A percentile compares a stretch with the other conserved stretches of the same genome.
Evolutionary conservation across 1,140 invertebrate species (phyloP).

Genomic region (Zelostemma sp.): DNA sequence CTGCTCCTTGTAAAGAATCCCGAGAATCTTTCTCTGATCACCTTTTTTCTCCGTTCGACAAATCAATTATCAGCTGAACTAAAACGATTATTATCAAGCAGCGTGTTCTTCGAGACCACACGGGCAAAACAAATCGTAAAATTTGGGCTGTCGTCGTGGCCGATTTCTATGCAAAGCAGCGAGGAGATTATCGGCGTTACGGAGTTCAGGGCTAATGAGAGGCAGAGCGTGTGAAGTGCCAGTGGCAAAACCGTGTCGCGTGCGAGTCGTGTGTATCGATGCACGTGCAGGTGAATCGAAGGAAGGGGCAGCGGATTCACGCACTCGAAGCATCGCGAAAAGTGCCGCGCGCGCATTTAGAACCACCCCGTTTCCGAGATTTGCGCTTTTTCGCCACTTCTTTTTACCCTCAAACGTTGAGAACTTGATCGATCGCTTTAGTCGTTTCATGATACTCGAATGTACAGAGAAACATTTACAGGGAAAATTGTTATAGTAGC

Average conservation of each 20-base stretch:
- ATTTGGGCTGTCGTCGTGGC: background rate
- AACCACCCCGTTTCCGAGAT: constrained; percentile 44
- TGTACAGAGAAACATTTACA: too few species aligned
- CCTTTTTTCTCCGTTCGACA: too few species aligned
- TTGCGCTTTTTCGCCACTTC: constrained; percentile 44
- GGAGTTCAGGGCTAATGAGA: constrained; percentile 14
- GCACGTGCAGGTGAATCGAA: constrained; percentile 33
- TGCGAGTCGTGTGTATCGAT: constrained; percentile 41
- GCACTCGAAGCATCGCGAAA: constrained; percentile 49
- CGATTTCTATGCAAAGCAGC: constrained; percentile 28
- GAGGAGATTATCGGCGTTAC: constrained; percentile 17
- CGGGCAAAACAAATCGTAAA: background rate
- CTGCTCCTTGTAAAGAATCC: constrained; percentile 34
- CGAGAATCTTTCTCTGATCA: too few species aligned
- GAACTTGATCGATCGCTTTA: too few species aligned
- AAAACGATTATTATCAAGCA: too few species aligned
- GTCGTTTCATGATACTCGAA: too few species aligned
- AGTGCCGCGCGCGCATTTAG: constrained; percentile 56
- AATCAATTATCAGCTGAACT: too few species aligned
- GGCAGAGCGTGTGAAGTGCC: constrained; percentile 25
- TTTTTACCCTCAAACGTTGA: constrained; percentile 21
- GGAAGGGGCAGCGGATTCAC: constrained; percentile 23
- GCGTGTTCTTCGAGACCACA: too few species aligned
- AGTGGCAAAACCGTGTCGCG: constrained; percentile 36
- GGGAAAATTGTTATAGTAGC: too few species aligned